Base-by-base conservation (phyloP, 64 coral and sea anemone species). In the Pocillopora verrucosa region DNA sequence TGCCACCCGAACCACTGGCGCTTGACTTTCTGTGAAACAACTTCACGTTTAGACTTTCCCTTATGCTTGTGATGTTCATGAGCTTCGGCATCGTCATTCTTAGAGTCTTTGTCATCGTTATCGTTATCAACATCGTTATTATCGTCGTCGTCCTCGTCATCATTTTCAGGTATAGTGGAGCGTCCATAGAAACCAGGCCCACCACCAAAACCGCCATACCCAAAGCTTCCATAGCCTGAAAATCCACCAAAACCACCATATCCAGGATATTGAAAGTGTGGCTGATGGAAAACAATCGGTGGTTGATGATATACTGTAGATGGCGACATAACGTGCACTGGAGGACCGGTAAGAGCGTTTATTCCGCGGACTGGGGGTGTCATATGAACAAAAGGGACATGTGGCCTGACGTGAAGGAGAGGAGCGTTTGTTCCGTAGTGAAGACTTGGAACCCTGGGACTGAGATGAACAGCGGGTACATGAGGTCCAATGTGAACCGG, bases 241-340 rank as follows among this genome's bases (percentile, higher is more conserved):
- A 68, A 84, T 41, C 60, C 80, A 37, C 94, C 94, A 65, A 77
- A 95, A 57, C 58, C 90, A 5, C 87, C 87, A 16, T 65, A 16
- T 22, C 69, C 87, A 5, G 92, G 89, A 65, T 84, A 90, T 14
- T 78, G 85, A 62, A 99, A 93, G 78, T 99, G 97, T 26, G 97
- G 97, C 78, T 99, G 97, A 74, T 99, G 97, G 76, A 93, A 93
- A 73, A 95, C 91, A 88, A 99, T 86, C 11, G 97, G 97, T 24
- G 97, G 77, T 91, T 99, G 97, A 75, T 99, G 97, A 76, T 95
- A 99, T 12, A 99, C 97, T 56, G 97, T 99, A 1, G 97, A 99
- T 37, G 97, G 97, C 24, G 97, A 99, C 88, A 99, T 94, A 0
- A 99, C 97, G 84, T 99, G 97, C 19, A 99, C 97, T 1, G 97